Evolutionary conservation across 2,113 vertebrate species (phyloP).

Genomic region (Heptranchias perlo): DNA sequence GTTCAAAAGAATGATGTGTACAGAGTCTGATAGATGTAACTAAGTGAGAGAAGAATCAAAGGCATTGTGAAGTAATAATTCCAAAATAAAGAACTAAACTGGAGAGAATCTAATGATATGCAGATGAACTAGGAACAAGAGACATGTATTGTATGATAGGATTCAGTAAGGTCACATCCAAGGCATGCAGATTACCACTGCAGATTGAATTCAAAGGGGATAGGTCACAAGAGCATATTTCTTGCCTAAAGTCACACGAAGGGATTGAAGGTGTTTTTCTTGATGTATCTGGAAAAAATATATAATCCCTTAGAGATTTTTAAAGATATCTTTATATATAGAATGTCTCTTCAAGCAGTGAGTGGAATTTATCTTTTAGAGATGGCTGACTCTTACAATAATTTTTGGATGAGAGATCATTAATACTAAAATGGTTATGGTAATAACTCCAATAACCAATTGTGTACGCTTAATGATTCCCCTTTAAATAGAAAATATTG

Average conservation of each 20-base stretch:
- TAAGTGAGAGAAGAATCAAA: background rate
- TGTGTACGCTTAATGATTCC: background rate
- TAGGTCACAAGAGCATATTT: background rate
- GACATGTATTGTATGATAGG: background rate
- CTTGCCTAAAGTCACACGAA: background rate
- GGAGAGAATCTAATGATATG: background rate
- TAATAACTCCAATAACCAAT: background rate
- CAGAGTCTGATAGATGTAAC: background rate
- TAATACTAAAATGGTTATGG: background rate
- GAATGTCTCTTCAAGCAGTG: background rate
- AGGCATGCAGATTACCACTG: background rate
- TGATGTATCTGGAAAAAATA: background rate
- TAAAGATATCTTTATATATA: background rate
- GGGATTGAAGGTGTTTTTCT: background rate
- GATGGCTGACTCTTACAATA: background rate
- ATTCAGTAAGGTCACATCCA: background rate
- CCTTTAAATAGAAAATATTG: background rate
- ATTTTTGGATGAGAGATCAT: background rate
- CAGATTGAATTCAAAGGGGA: background rate
- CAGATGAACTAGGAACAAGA: background rate
- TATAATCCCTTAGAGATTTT: background rate
- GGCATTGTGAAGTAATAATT: background rate
- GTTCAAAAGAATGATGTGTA: background rate
- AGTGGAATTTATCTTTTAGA: background rate
- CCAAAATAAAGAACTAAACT: background rate